Conservation (phyloP, 2,113 vertebrate genomes). For the Bothrops jararaca region DNA sequence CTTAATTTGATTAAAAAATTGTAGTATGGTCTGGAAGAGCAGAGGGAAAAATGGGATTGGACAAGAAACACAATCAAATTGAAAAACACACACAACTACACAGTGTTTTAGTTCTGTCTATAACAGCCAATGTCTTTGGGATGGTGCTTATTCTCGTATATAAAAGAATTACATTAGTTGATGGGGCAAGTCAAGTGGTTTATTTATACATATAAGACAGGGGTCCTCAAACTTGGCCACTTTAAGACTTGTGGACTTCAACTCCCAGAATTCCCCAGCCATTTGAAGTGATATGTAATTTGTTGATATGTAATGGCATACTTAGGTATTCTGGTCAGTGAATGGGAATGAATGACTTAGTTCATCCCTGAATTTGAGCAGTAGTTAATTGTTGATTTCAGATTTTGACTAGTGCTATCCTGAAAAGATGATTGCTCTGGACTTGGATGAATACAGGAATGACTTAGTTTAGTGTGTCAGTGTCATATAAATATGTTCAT, state of each 20-base stretch:
- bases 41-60: not conserved
- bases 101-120: no score
- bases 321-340: not conserved
- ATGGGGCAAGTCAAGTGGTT: not conserved
- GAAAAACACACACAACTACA: not conserved
- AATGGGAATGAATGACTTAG: not conserved
- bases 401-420: not conserved
- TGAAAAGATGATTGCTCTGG: not conserved
- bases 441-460: not conserved
- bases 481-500: not conserved
- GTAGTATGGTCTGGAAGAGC: not conserved
- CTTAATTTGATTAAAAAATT: not conserved
- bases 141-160: not conserved
- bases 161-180: not conserved
- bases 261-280: no score
- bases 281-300: not conserved
- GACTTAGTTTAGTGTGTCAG: not conserved
- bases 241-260: no score
- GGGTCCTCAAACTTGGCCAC: no score
- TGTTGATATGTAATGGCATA: not conserved
- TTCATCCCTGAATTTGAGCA: not conserved
- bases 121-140: not conserved
- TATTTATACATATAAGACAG: not conserved
- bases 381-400: not conserved
- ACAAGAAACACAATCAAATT: not conserved